A percentile compares a stretch with the other conserved stretches of the same genome.
These are phyloP conservation scores for Genyomyrus donnyi DNA, from an alignment of 2,113 vertebrate genomes.

Conservation along the genomic window DNA sequence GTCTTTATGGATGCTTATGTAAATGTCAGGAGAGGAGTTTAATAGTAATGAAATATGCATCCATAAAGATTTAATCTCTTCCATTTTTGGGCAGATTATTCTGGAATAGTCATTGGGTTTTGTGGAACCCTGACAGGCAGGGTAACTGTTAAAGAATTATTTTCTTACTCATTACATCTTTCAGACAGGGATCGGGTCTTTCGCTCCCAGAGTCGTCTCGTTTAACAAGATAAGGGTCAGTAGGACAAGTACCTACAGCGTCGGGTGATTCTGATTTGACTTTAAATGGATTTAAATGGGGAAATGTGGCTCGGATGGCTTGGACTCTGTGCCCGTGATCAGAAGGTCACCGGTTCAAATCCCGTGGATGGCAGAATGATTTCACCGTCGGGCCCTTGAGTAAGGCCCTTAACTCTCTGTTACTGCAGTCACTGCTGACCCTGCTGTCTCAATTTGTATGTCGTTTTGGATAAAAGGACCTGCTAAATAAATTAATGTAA, in stretches of 20 bases:
- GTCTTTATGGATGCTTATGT: not conserved
- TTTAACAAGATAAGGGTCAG: not conserved
- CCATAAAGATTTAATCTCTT: not conserved
- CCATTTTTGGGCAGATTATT: not conserved
- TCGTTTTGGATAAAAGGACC: not conserved
- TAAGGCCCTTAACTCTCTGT: not conserved
- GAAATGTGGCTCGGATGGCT: not conserved
- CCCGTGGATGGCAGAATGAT: not conserved
- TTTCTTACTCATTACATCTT: not conserved
- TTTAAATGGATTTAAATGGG: not conserved
- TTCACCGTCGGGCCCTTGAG: not conserved
- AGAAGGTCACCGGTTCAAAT: not conserved
- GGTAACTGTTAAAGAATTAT: not conserved
- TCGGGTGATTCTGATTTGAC: not conserved
- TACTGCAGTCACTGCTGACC: not conserved
- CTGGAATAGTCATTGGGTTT: not conserved
- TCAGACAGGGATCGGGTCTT: not conserved
- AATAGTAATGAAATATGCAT: not conserved
- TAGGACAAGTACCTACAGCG: not conserved
- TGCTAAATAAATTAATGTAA: not conserved
- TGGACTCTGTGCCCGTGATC: not conserved
- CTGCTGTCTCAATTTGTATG: not conserved
- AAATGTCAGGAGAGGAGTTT: not conserved
- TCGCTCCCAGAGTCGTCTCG: not conserved
- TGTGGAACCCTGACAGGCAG: not conserved